phyloP scores from a whole-genome alignment of 2,113 vertebrate species.

The Polyodon spathula region DNA sequence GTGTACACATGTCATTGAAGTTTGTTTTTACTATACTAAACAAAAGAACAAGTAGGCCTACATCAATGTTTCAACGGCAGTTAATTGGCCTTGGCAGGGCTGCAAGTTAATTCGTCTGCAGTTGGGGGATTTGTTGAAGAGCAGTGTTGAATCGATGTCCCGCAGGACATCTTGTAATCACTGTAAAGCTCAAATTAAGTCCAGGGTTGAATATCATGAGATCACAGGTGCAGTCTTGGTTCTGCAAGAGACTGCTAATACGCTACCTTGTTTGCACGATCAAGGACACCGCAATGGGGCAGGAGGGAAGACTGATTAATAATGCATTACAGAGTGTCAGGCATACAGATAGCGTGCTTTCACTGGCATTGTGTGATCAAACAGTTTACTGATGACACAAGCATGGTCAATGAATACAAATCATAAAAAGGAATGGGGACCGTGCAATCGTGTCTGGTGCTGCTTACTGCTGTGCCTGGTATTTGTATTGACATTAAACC shows the following conservation, averaged over 20 bases:
- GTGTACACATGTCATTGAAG: slow-evolving; percentile 76
- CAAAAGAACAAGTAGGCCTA: slow-evolving; percentile 59
- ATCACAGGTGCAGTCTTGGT: slow-evolving; percentile 68
- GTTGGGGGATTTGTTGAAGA: slow-evolving; percentile 82
- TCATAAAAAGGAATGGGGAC: too few relatives aligned
- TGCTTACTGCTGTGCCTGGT: too few relatives aligned
- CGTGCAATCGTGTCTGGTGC: too few relatives aligned
- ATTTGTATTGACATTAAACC: too few relatives aligned
- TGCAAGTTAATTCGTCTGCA: slow-evolving; percentile 89
- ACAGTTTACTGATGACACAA: too few relatives aligned
- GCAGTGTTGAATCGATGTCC: slow-evolving; percentile 75
- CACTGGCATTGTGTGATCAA: too few relatives aligned
- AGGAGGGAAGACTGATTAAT: slow-evolving; percentile 16
- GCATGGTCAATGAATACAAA: too few relatives aligned
- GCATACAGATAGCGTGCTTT: too few relatives aligned
- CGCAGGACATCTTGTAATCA: slow-evolving; percentile 79
- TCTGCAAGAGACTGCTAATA: slow-evolving; percentile 70
- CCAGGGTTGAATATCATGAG: slow-evolving; percentile 83
- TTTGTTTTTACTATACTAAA: slow-evolving; percentile 67
- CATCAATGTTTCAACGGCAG: slow-evolving; percentile 74
- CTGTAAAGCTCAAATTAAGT: slow-evolving; percentile 83
- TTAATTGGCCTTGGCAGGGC: slow-evolving; percentile 93
- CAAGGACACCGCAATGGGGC: slow-evolving; percentile 60
- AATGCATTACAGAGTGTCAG: too few relatives aligned
- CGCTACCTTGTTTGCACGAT: slow-evolving; percentile 40